Percentiles rank a stretch among this genome's conserved stretches.
These are phyloP conservation scores for Phaetusa simplex DNA, from an alignment of 2,113 vertebrate genomes.

Conservation along the genomic window DNA sequence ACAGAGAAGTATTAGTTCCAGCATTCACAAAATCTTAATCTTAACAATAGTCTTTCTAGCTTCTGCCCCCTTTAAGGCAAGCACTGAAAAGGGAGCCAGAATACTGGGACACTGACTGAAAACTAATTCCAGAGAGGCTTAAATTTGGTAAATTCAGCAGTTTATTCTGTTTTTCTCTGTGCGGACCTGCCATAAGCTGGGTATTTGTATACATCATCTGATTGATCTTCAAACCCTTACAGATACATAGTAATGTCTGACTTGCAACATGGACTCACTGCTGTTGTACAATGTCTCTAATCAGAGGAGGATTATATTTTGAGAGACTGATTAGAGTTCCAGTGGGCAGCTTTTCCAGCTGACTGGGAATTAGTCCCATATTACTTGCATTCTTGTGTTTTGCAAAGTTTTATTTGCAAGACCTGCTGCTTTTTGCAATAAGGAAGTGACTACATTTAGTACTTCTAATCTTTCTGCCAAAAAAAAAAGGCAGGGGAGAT, in stretches of 20 bases:
- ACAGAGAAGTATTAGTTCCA: conserved; percentile 16
- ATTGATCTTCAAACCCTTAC: not conserved
- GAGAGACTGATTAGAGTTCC: not conserved
- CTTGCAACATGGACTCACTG: not conserved
- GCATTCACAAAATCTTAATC: not conserved
- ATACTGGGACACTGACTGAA: conserved; percentile 2
- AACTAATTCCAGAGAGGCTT: not conserved
- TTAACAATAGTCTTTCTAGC: not conserved
- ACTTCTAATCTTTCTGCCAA: conserved; percentile 23
- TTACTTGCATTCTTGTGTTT: conserved; percentile 24
- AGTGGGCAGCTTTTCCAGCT: conserved; percentile 37
- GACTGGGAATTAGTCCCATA: not conserved
- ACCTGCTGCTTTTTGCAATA: not conserved
- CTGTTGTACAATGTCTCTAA: not conserved
- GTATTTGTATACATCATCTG: not conserved
- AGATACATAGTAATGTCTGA: not conserved
- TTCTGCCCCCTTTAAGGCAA: conserved; percentile 27
- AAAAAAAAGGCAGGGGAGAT: not conserved
- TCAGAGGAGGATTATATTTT: not conserved
- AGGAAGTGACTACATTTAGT: conserved; percentile 60
- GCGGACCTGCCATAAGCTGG: not conserved
- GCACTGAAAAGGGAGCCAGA: conserved; percentile 12
- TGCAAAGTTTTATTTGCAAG: conserved; percentile 16
- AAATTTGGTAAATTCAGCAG: conserved; percentile 31
- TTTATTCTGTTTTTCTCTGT: not conserved